phyloP scores from a whole-genome alignment of 2,113 vertebrate species.

The Psophia crepitans region DNA sequence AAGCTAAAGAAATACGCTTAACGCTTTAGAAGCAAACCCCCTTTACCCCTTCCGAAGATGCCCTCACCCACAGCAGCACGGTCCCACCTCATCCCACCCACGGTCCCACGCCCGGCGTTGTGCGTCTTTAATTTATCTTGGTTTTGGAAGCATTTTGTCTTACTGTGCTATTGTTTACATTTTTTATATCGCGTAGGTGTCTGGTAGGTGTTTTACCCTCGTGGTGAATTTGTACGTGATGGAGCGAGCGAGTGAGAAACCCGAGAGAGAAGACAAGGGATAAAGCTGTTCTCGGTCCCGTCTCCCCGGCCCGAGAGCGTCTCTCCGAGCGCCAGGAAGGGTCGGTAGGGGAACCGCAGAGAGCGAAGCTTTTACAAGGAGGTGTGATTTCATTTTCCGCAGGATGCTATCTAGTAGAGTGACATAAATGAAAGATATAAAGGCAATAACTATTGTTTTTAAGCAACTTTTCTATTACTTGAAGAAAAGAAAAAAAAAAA shows the following conservation, averaged over 20 bases:
- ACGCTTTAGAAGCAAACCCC: not conserved
- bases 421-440: constrained; percentile 58
- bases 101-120: not conserved
- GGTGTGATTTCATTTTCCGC: constrained; percentile 2
- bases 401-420: constrained; percentile 41
- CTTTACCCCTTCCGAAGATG: not conserved
- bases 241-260: not conserved
- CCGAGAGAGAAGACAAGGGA: constrained; percentile 1
- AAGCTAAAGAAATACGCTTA: not conserved
- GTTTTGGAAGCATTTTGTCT: not conserved
- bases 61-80: not conserved
- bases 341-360: not conserved
- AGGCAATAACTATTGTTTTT: constrained; percentile 67
- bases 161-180: constrained; percentile 41
- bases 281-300: not conserved
- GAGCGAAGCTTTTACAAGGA: not conserved
- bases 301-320: not conserved
- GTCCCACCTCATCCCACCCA: not conserved
- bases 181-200: not conserved
- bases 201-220: not conserved
- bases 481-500: constrained; percentile 13
- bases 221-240: not conserved
- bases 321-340: not conserved
- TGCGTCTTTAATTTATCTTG: not conserved
- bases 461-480: constrained; percentile 72